phyloP scores from a whole-genome alignment of 2,113 vertebrate genomes.

The Mionectes macconnelli region DNA sequence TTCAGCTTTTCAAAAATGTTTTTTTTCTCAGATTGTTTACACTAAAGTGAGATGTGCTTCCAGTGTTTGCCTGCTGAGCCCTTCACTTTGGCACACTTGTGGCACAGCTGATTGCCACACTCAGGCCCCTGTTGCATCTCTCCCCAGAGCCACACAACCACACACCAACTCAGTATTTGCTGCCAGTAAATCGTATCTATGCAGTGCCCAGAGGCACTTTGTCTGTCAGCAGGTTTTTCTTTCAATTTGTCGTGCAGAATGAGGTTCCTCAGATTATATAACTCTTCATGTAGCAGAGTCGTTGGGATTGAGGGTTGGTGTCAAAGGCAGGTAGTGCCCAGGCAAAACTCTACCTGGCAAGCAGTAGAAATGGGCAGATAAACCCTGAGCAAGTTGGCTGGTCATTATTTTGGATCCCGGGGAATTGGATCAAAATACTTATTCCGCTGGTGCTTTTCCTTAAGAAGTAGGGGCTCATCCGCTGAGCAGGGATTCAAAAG shows the following conservation, averaged over 20 bases:
- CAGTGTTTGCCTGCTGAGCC: neutral
- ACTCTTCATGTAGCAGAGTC: neutral
- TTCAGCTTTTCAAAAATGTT: neutral
- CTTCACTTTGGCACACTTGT: slow-evolving; percentile 37
- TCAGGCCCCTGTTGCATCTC: neutral
- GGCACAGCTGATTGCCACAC: slow-evolving; percentile 10
- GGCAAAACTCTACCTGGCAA: neutral
- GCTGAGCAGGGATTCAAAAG: neutral
- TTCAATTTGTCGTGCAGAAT: neutral
- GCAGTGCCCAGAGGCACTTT: neutral
- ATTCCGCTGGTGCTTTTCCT: neutral
- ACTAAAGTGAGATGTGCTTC: neutral
- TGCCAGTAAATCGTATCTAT: neutral
- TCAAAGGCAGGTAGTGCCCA: neutral
- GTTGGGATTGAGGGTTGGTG: neutral
- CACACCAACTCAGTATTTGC: neutral
- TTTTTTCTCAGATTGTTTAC: neutral
- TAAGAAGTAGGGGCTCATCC: neutral
- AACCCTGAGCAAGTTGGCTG: neutral
- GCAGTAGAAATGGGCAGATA: neutral
- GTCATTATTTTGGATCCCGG: neutral
- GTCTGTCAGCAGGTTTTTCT: neutral
- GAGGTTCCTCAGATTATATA: neutral
- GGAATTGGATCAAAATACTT: neutral
- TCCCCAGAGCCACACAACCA: neutral